Evolutionary conservation across 2,113 vertebrate genomes (phyloP).

Genomic region (Pygoscelis adeliae): DNA sequence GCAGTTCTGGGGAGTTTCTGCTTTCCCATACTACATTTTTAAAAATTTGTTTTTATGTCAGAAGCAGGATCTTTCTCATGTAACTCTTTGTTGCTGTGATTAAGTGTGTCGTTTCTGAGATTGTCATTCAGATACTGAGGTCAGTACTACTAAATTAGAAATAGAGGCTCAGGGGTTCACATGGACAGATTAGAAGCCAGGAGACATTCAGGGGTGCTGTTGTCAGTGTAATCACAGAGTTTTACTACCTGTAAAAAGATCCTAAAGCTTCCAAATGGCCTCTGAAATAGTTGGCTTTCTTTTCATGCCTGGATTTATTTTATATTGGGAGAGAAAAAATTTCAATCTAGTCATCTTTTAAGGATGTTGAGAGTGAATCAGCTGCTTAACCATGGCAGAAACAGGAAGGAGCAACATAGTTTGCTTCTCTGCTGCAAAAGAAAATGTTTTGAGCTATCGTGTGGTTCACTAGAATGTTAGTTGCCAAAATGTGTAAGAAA

Average conservation of each 20-base stretch:
- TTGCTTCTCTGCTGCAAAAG: background rate
- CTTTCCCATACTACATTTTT: background rate
- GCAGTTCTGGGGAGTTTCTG: background rate
- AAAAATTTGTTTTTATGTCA: background rate
- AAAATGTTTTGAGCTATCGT: background rate
- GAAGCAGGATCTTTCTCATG: background rate
- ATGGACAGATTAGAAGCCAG: background rate
- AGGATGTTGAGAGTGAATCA: background rate
- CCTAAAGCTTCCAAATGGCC: background rate
- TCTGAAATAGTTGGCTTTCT: background rate
- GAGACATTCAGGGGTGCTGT: background rate
- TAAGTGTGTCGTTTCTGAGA: background rate
- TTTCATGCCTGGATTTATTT: background rate
- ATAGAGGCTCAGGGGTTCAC: background rate
- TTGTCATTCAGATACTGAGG: background rate
- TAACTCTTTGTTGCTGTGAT: background rate
- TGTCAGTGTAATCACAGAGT: background rate
- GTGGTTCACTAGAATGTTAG: background rate
- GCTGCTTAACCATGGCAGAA: conserved; percentile 4
- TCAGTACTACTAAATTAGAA: background rate
- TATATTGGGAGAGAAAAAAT: background rate
- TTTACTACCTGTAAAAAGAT: background rate
- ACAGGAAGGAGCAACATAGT: background rate
- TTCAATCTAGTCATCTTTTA: background rate
- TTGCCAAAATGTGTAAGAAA: background rate